These are phyloP conservation scores for Perithous albicinctus DNA, from an alignment of 2,888 invertebrate genomes.

Conservation along the genomic window DNA sequence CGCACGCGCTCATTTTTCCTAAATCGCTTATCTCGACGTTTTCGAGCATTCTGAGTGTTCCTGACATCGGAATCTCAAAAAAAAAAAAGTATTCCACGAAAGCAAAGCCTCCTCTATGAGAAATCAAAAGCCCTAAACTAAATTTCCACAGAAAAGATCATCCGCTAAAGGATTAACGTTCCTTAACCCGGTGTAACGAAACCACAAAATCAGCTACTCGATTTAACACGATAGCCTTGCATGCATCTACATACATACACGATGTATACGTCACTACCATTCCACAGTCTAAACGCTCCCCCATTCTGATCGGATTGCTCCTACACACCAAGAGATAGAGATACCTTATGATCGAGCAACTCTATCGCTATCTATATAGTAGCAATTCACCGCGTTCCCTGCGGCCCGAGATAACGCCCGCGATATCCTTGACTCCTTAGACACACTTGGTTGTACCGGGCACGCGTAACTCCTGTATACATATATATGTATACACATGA, in stretches of 20 bases:
- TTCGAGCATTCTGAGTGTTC: too few species aligned
- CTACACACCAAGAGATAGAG: conserved; percentile 53
- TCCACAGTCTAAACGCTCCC: conserved; percentile 38
- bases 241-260: background rate
- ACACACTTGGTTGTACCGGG: conserved; percentile 63
- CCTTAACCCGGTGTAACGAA: background rate
- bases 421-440: conserved; percentile 81
- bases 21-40: too few species aligned
- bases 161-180: background rate
- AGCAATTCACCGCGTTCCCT: conserved; percentile 50
- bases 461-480: conserved; percentile 55
- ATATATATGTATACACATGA: conserved; percentile 8
- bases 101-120: too few species aligned
- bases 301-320: conserved; percentile 56
- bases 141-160: background rate
- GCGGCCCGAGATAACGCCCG: conserved; percentile 77
- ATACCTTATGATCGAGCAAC: conserved; percentile 66
- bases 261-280: conserved; percentile 42
- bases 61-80: too few species aligned
- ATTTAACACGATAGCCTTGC: background rate
- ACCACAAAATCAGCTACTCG: conserved; percentile 14
- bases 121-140: too few species aligned
- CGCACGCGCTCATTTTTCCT: too few species aligned
- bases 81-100: too few species aligned
- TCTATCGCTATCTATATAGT: conserved; percentile 51